phyloP scores from a whole-genome alignment of 1,140 invertebrate species.

The Habropoda laboriosa region DNA sequence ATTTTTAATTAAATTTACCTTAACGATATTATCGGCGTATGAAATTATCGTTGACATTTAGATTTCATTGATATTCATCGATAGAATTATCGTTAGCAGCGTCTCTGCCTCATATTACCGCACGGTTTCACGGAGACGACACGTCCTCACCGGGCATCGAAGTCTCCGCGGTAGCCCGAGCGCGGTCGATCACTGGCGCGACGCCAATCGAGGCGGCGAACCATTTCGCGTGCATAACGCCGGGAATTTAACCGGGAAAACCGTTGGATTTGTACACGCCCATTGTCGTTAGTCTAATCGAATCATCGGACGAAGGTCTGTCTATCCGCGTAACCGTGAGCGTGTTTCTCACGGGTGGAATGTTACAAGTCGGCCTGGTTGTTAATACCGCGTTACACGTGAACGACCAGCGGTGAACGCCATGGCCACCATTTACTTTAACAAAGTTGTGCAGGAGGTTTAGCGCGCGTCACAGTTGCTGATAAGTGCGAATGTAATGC shows the following conservation, averaged over 20 bases:
- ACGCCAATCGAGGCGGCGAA: neutral
- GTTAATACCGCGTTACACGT: neutral
- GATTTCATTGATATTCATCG: too few species aligned
- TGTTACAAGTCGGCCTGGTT: neutral
- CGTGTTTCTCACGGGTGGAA: conserved; percentile 57
- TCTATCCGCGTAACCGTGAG: conserved; percentile 43
- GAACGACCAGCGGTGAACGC: neutral
- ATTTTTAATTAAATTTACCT: too few species aligned
- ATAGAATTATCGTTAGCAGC: too few species aligned
- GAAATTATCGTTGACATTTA: too few species aligned
- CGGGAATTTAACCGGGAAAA: neutral
- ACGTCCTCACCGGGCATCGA: neutral
- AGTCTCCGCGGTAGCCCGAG: neutral
- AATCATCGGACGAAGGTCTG: conserved; percentile 19
- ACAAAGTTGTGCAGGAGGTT: neutral
- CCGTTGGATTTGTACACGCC: conserved; percentile 5
- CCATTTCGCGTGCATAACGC: conserved; percentile 39
- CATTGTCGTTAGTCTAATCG: conserved; percentile 46
- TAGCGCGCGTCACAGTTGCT: neutral
- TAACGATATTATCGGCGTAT: too few species aligned
- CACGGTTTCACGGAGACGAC: conserved; percentile 11
- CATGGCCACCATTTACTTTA: neutral
- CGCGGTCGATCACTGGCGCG: neutral
- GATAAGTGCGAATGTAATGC: conserved; percentile 10
- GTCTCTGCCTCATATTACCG: too few species aligned